Percentiles rank a stretch among this genome's conserved stretches.
These are phyloP conservation scores for Drosophila lowei DNA, from an alignment of 1,140 invertebrate species.

Conservation along the genomic window DNA sequence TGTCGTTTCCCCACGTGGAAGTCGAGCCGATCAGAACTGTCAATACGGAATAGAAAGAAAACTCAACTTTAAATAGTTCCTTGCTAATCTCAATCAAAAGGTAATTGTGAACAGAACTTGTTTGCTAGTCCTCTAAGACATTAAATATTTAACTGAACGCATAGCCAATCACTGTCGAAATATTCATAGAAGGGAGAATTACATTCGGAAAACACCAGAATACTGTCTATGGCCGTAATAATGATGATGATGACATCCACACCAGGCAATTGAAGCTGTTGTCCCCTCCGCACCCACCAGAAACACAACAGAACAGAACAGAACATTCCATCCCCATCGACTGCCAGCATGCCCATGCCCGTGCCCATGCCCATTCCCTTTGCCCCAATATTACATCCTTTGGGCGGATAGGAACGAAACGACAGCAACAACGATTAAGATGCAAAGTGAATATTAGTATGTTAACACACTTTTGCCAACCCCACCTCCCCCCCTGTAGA, in stretches of 20 bases:
- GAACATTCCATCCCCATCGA: constrained; percentile 19
- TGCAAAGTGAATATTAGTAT: constrained; percentile 79
- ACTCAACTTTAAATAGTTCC: too few relatives aligned
- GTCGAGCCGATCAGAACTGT: too few relatives aligned
- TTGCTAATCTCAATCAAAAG: too few relatives aligned
- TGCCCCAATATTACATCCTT: constrained; percentile 29
- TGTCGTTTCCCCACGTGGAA: too few relatives aligned
- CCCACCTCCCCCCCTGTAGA: neutral
- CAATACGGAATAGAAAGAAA: too few relatives aligned
- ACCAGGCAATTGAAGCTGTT: constrained; percentile 47
- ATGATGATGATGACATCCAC: constrained; percentile 37
- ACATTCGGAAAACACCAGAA: constrained; percentile 18
- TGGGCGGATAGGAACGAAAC: constrained; percentile 9
- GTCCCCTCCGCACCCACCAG: constrained; percentile 1
- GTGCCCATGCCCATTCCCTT: neutral
- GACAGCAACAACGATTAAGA: constrained; percentile 70
- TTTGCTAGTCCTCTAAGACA: too few relatives aligned
- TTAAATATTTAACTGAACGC: too few relatives aligned
- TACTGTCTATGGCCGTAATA: constrained; percentile 21
- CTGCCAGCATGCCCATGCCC: constrained; percentile 8
- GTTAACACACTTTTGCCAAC: constrained; percentile 66
- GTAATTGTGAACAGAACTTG: too few relatives aligned
- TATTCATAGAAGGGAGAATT: constrained; percentile 17
- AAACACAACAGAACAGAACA: constrained; percentile 9
- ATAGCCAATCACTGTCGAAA: constrained; percentile 12